phyloP scores from a whole-genome alignment of 1,140 invertebrate species.

The Leptopilina clavipes region DNA sequence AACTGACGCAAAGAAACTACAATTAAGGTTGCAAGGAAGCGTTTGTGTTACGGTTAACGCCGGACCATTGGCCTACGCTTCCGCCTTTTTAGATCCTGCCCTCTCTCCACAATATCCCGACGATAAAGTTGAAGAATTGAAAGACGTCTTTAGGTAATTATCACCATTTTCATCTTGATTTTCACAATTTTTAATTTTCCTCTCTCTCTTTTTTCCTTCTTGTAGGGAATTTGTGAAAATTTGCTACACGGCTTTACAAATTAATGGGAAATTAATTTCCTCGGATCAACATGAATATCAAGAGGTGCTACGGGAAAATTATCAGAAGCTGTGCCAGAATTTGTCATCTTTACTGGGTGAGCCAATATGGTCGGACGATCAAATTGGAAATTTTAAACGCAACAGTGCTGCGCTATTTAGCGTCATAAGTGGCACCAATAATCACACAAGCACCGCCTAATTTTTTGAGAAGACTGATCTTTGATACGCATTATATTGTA shows the following conservation, averaged over 20 bases:
- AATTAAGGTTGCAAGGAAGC: slow-evolving; percentile 91
- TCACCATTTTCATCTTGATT: neutral
- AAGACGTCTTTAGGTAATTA: slow-evolving; percentile 89
- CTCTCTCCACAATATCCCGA: slow-evolving; percentile 81
- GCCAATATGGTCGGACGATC: slow-evolving; percentile 80
- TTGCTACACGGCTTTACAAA: slow-evolving; percentile 89
- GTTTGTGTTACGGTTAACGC: slow-evolving; percentile 96
- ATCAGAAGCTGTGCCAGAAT: slow-evolving; percentile 87
- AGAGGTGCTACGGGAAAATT: slow-evolving; percentile 88
- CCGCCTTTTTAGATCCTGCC: slow-evolving; percentile 88
- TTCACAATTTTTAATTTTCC: neutral
- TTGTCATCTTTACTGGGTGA: slow-evolving; percentile 84
- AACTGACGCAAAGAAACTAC: slow-evolving; percentile 91
- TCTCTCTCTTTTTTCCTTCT: slow-evolving; percentile 32
- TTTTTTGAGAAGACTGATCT: slow-evolving; percentile 47
- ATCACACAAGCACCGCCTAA: slow-evolving; percentile 80
- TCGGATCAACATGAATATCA: slow-evolving; percentile 93
- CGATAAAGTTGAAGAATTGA: slow-evolving; percentile 88
- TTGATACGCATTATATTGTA: slow-evolving; percentile 12
- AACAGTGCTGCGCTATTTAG: slow-evolving; percentile 82
- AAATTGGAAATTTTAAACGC: slow-evolving; percentile 78
- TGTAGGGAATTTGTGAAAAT: slow-evolving; percentile 90
- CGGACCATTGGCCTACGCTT: slow-evolving; percentile 94
- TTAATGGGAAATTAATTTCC: slow-evolving; percentile 89
- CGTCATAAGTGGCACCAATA: slow-evolving; percentile 80